phyloP scores from a whole-genome alignment of 2,888 invertebrate genomes.

The Lycia hirtaria region DNA sequence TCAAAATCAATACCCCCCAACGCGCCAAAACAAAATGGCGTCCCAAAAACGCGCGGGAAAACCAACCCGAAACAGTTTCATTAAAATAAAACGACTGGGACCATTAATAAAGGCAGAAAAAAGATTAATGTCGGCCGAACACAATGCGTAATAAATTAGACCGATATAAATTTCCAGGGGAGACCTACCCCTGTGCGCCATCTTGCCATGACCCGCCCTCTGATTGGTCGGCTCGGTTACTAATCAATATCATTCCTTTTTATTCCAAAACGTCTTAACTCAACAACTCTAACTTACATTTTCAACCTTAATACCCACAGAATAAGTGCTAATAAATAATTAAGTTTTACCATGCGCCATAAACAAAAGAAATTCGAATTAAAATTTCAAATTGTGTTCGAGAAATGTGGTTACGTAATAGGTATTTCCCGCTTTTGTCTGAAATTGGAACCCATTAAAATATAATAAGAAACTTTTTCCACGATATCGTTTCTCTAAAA shows the following conservation, averaged over 20 bases:
- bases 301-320: conserved; percentile 21
- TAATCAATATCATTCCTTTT: conserved; percentile 70
- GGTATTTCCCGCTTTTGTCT: conserved; percentile 1
- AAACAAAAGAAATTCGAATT: conserved; percentile 38
- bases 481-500: conserved; percentile 7
- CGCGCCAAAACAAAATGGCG: conserved; percentile 67
- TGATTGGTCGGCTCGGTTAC: conserved; percentile 71
- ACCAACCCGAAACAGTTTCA: conserved; percentile 64
- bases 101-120: conserved; percentile 82
- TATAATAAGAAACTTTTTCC: conserved; percentile 1
- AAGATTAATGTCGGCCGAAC: conserved; percentile 80
- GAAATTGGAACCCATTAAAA: conserved; percentile 18
- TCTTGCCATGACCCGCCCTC: conserved; percentile 59
- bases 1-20: conserved; percentile 33
- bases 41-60: conserved; percentile 59
- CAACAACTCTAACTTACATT: conserved; percentile 8
- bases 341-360: background rate
- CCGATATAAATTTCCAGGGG: conserved; percentile 69
- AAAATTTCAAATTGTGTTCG: conserved; percentile 17
- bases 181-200: conserved; percentile 73
- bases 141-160: conserved; percentile 84
- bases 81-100: conserved; percentile 79
- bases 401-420: background rate
- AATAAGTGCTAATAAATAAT: conserved; percentile 19
- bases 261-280: conserved; percentile 34